Base-by-base conservation (phyloP, 2,113 vertebrate genomes). In the Trichomycterus rosablanca region DNA sequence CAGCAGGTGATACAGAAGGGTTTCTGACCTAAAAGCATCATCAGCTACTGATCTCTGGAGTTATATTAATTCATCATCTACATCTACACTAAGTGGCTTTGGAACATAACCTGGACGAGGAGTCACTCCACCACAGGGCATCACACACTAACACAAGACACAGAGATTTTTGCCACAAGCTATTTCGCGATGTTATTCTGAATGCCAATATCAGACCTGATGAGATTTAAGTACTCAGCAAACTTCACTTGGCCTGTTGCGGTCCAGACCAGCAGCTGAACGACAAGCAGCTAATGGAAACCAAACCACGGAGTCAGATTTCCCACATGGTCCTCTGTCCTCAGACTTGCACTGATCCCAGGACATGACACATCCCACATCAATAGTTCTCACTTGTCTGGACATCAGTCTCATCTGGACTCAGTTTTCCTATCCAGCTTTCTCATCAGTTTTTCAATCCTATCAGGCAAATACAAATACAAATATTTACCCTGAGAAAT, bases 401-500 rank as follows among this genome's bases (percentile, higher is more conserved):
- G 2, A 26, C 24, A 28, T 51, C 26, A 32, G 46, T n/a, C 46
- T 26, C 43, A 23, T 57, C 54, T 56, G 22, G n/a, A n/a, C n/a
- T n/a, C n/a, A n/a, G 9, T 56, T 12, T 3, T 26, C 23, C 24
- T 28, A 9, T 35, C 14, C 9, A 11, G 9, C 34, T 35, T 35
- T 35, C 34, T n/a, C n/a, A n/a, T n/a, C n/a, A n/a, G n/a, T n/a
- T n/a, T n/a, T n/a, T n/a, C n/a, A n/a, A n/a, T n/a, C n/a, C n/a
- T n/a, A n/a, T n/a, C n/a, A n/a, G n/a, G n/a, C n/a, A n/a, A n/a
- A n/a, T n/a, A n/a, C 26, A 30, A 7, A 3, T 4, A 52, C 59
- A 35, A 62, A 62, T 46, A 46, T 64, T 55, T 55, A 46, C n/a
- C n/a, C n/a, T n/a, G n/a, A n/a, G n/a, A n/a, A n/a, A 16, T 7